Evolutionary conservation across 2,888 invertebrate species (phyloP), one percentile per base, ranked within the genome.

Genomic region (Trichopria drosophilae): DNA sequence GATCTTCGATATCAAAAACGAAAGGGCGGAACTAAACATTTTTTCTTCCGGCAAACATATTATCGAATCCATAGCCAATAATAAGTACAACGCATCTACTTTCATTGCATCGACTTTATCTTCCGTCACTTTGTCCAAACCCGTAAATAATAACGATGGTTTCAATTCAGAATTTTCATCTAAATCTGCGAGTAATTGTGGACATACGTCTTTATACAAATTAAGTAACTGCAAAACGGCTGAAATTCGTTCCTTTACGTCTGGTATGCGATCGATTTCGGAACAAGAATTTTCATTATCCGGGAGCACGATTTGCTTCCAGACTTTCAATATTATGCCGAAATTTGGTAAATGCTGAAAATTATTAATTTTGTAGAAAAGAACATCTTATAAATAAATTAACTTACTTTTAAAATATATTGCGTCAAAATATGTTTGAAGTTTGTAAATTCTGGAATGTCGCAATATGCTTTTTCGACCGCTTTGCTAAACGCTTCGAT

Each of bases 201-300:
- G 79, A 48, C 80, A 81, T 44, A 80, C 66, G 39, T 76, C 77
- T 28, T 80, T 72, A 50, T 81, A 82, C 45, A 77, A 72, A 45
- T 81, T 72, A 70, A 85, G 78, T 63, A 83, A 78, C 18, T 82
- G 79, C 34, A 86, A 69, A 18, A 83, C 73, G 49, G 75, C 74
- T 18, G 60, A 37, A 6, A 69, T 61, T 50, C 65, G 67, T 13
- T 69, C 62, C 16, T 64, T 32, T 49, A 59, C 59, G 2, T 58
- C 46, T 31, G 63, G 52, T 51, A 55, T 35, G 34, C 53, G 41
- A 58, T 58, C 35, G 26, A 53, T 50, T 3, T 40, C 48, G 9
- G 12, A 19, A 23, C 40, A 55, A 5, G 53, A 50, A 34, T 65
- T 56, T 37, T 64, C 49, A 22, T 39, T 53, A 6, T 55, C 54